Conservation (phyloP, 2,888 invertebrate genomes). For the Epistrophe grossulariae region DNA sequence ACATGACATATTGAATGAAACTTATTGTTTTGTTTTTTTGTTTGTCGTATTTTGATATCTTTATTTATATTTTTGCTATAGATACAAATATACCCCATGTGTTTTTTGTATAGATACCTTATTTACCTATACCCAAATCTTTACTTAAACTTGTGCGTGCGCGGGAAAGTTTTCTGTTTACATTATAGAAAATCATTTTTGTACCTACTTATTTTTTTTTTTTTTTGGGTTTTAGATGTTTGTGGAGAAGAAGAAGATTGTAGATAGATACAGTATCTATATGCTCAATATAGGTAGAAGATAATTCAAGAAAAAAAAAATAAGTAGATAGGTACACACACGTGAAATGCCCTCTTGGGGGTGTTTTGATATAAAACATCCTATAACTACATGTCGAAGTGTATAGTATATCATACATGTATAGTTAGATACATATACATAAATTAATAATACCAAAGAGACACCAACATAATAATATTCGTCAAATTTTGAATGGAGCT, state of each 20-base stretch:
- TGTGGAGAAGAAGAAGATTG: conserved; percentile 14
- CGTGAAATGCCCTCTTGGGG: conserved; percentile 38
- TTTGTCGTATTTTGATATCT: background rate
- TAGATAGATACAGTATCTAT: background rate
- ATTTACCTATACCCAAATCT: conserved; percentile 6
- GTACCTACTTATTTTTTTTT: conserved; percentile 6
- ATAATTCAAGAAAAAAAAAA: conserved; percentile 33
- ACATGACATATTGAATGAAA: conserved; percentile 19
- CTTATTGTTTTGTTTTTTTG: conserved; percentile 16
- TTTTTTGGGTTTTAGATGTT: background rate
- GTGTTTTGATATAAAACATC: conserved; percentile 22
- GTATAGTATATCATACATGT: no score
- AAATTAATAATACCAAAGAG: conserved; percentile 33
- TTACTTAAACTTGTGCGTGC: conserved; percentile 41
- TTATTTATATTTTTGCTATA: background rate
- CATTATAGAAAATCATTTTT: conserved; percentile 49
- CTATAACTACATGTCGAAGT: conserved; percentile 33
- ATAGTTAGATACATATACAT: background rate
- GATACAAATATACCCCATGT: background rate
- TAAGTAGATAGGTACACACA: conserved; percentile 51
- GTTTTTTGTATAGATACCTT: background rate
- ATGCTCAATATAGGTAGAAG: background rate
- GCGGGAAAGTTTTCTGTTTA: conserved; percentile 66
- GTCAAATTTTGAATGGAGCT: conserved; percentile 20
- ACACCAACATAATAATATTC: background rate